Percentiles rank a stretch among this genome's conserved stretches.
Evolutionary conservation across 1,140 invertebrate genomes (phyloP).

Genomic region (Batillaria attramentaria): DNA sequence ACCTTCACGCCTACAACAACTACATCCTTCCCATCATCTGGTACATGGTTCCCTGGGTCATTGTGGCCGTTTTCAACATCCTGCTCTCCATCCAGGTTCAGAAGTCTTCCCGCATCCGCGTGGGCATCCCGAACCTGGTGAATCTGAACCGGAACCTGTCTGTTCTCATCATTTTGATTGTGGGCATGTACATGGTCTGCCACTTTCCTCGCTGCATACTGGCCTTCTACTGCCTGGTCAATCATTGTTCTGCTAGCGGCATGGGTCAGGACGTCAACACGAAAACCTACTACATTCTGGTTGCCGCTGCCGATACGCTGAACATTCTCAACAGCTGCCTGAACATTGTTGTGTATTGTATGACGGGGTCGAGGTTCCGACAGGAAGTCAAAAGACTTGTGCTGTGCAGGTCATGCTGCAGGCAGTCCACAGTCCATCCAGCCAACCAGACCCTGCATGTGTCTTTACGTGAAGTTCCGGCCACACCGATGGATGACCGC

Average conservation of each 20-base stretch:
- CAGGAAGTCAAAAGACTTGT: conserved; percentile 40
- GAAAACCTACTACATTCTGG: conserved; percentile 30
- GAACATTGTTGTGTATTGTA: conserved; percentile 50
- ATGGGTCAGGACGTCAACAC: conserved; percentile 15
- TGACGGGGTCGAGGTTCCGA: conserved; percentile 50
- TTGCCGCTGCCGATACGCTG: conserved; percentile 42
- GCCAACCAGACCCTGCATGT: conserved; percentile 20
- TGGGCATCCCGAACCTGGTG: conserved; percentile 37
- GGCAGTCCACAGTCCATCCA: background rate
- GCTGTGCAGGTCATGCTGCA: conserved; percentile 15
- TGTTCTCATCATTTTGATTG: conserved; percentile 46
- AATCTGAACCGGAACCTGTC: conserved; percentile 51
- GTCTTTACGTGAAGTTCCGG: conserved; percentile 16
- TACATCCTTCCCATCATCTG: conserved; percentile 49
- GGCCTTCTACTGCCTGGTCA: conserved; percentile 15
- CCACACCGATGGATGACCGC: conserved; percentile 13
- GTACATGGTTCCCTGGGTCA: conserved; percentile 50
- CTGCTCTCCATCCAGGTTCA: conserved; percentile 42
- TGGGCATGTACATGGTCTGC: conserved; percentile 48
- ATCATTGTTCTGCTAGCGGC: conserved; percentile 8
- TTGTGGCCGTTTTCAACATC: conserved; percentile 43
- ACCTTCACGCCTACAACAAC: conserved; percentile 44
- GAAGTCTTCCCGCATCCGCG: conserved; percentile 48
- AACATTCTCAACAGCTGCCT: conserved; percentile 53
- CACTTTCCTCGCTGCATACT: conserved; percentile 42